Evolutionary conservation across 2,888 invertebrate species (phyloP).

Genomic region (Microctonus brassicae): DNA sequence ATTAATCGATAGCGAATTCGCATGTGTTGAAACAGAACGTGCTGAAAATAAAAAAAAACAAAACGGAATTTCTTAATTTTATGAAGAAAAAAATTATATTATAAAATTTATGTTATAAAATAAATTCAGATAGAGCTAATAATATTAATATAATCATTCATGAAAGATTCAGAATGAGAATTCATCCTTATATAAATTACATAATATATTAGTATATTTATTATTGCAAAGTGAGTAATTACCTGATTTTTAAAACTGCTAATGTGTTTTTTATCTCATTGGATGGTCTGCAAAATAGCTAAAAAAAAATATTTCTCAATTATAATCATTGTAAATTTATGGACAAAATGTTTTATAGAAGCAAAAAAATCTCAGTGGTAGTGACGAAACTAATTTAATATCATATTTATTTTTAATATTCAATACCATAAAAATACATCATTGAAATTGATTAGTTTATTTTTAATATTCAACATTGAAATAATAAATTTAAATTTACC

Average conservation of each 20-base stretch:
- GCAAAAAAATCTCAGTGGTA: constrained; percentile 60
- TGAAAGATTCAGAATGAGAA: constrained; percentile 50
- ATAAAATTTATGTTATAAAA: not conserved
- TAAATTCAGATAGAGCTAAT: constrained; percentile 65
- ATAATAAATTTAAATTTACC: constrained; percentile 24
- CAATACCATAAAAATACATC: constrained; percentile 53
- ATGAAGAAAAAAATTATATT: not conserved
- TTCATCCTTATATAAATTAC: constrained; percentile 42
- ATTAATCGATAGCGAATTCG: too few relatives aligned
- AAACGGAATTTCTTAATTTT: not conserved
- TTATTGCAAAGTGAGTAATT: not conserved
- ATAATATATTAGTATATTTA: not conserved
- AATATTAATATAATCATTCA: constrained; percentile 53
- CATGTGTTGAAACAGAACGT: not conserved
- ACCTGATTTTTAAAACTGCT: not conserved
- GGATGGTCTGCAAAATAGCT: not conserved
- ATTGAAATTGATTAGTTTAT: constrained; percentile 37
- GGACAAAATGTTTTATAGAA: not conserved
- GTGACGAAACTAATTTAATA: constrained; percentile 61
- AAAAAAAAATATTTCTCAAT: not conserved
- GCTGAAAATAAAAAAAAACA: not conserved
- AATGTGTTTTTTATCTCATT: not conserved
- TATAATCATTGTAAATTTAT: not conserved
- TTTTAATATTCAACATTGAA: not conserved
- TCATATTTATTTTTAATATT: constrained; percentile 53